phyloP scores from a whole-genome alignment of 1,140 invertebrate genomes.

The Euura saliciscinereae region DNA sequence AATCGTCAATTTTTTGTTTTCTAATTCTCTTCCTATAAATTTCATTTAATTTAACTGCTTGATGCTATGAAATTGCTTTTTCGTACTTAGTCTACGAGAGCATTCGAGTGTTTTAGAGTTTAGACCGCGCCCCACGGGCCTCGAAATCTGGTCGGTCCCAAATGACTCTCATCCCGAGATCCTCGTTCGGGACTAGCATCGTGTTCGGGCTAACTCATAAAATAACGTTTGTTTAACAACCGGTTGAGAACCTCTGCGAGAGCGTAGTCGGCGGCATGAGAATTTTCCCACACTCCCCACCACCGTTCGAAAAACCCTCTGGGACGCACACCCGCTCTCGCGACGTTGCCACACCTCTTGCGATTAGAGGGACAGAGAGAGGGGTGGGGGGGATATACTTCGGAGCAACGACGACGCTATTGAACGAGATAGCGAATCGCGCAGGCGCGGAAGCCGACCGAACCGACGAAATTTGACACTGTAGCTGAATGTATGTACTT shows the following conservation, averaged over 20 bases:
- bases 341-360: conserved; percentile 56
- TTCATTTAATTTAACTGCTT: too few species aligned
- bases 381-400: neutral
- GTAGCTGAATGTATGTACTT: too few species aligned
- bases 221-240: too few species aligned
- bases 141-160: neutral
- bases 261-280: conserved; percentile 54
- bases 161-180: neutral
- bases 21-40: too few species aligned
- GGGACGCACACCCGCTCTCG: conserved; percentile 51
- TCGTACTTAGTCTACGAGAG: too few species aligned
- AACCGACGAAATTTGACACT: too few species aligned
- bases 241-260: conserved; percentile 43
- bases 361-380: neutral
- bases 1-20: too few species aligned
- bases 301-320: conserved; percentile 19
- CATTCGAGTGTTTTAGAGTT: too few species aligned
- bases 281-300: conserved; percentile 60
- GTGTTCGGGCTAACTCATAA: neutral
- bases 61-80: too few species aligned
- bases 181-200: neutral
- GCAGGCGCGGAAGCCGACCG: too few species aligned
- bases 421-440: neutral
- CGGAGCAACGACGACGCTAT: neutral
- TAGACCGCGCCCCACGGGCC: too few species aligned